Conservation (phyloP, 2,113 vertebrate species). For the human region GRCh38 chr9:137951001-137951500, state of each 20-base stretch:
- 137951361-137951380: neutral
- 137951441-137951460: accelerated
- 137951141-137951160: neutral
- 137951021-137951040: too few species aligned
- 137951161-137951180: neutral
- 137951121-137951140: neutral
- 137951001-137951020: neutral
- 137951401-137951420: neutral
- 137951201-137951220: neutral
- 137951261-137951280: neutral
- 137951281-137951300: neutral
- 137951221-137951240: neutral
- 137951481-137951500: neutral
- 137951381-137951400: neutral
- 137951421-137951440: neutral
- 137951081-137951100: neutral
- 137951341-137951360: neutral
- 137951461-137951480: too few species aligned
- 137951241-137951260: neutral
- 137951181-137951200: accelerated
- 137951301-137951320: neutral
- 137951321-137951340: neutral
- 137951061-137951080: neutral
- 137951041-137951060: accelerated
- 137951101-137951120: neutral